Percentiles rank a stretch among this genome's conserved stretches.
Evolutionary conservation across 2,888 invertebrate species (phyloP).

Genomic region (Teleogryllus oceanicus): DNA sequence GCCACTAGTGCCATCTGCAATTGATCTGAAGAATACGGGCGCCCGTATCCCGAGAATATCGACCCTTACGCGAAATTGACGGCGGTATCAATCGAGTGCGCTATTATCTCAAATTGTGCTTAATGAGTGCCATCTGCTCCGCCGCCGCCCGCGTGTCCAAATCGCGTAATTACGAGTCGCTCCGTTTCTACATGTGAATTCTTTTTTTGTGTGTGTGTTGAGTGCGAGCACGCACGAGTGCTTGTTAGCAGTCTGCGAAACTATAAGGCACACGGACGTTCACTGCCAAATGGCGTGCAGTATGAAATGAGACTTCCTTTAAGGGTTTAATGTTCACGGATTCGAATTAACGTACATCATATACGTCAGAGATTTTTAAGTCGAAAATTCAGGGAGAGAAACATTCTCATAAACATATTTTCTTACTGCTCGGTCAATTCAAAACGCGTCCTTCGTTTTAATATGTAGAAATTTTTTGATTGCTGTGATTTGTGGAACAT

Average conservation of each 20-base stretch:
- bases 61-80: not conserved
- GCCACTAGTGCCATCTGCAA: not conserved
- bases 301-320: no score
- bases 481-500: no score
- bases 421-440: no score
- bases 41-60: not conserved
- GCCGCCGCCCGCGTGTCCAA: not conserved
- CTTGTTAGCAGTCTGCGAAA: not conserved
- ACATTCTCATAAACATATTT: no score
- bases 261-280: no score
- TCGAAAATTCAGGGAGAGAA: no score
- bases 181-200: not conserved
- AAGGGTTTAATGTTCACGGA: no score
- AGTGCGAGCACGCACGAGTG: not conserved
- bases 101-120: not conserved
- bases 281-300: no score
- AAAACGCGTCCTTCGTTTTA: no score
- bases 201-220: not conserved
- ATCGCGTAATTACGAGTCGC: not conserved
- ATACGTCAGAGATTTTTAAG: no score
- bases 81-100: not conserved
- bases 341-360: no score
- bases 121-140: not conserved
- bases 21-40: slow-evolving; percentile 1
- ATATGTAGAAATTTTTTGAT: no score